Evolutionary conservation across 2,113 vertebrate genomes (phyloP), one percentile per base, ranked within the genome.

Genomic region (Phyllopteryx taeniolatus): DNA sequence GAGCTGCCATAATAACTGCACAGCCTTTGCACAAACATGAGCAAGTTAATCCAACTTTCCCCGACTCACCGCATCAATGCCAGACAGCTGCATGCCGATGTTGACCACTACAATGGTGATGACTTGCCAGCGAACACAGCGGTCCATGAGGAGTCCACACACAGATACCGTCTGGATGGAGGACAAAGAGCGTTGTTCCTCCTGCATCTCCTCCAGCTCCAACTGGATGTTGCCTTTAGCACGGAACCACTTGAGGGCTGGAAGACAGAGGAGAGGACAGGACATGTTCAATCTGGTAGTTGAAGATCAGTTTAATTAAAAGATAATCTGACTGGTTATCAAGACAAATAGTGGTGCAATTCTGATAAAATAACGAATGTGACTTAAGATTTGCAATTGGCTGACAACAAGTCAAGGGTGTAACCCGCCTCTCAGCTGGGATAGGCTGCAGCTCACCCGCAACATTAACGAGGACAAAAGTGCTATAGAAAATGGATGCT

Each of bases 31-130:
- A 72, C 68, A 69, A 22, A 54, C 68, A 69, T 53, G 53, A 56
- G 43, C 43, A 2, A 66, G n/a, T 27, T 22, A 46, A 47, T 47
- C 12, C 43, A 47, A 46, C 22, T 49, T 46, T 66, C 44, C 22
- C 8, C 44, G 35, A 47, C 95, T 92, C 85, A 97, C 96, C 0
- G 95, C 95, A 19, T 96, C 95, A 0, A 96, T 96, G 62, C 95
- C 95, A 0, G 95, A 97, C 65, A 97, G 94, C 91, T 97, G 96
- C 95, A 96, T 95, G 79, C 95, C 94, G 0, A 94, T 88, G 67
- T 95, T 96, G 87, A 96, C 75, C 83, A 96, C 94, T 1, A 71
- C 74, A 35, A 96, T 91, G 0, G 95, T 95, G 73, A 95, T 76
- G 75, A 93, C 87, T 78, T 97, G 95, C 95, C 95, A 95, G 83